Evolutionary conservation across 2,888 invertebrate genomes (phyloP), one percentile per base, ranked within the genome.

Genomic region (Strigamia crassipes): DNA sequence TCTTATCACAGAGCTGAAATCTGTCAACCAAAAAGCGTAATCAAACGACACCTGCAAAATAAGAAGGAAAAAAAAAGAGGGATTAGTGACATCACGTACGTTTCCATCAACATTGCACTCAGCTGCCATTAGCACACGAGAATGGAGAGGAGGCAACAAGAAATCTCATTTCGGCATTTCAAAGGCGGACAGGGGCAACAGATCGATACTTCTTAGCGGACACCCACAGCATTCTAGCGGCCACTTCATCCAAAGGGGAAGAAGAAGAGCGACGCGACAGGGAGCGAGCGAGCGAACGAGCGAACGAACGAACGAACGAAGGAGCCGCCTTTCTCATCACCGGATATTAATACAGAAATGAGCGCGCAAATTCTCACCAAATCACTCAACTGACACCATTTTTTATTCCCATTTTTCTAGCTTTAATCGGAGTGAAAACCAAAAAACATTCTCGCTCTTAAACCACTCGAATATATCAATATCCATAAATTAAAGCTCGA

Each of bases 131-230:
- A 66, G 61, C 61, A 66, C 61, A 66, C 61, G 18, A 66, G 61
- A 66, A 66, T 66, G 18, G 61, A 18, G 61, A 66, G 61, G 61
- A 66, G 61, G 61, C 61, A 66, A 66, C 61, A 66, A 66, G 61
- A 66, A 66, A 66, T 66, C 61, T 66, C 61, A 66, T 66, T 66
- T 66, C 61, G 61, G 61, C 61, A 66, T 66, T 66, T 66, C 61
- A 66, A 66, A 66, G 61, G 61, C 61, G 61, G 61, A 66, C 61
- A 66, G 61, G 61, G 61, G 61, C 61, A 66, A 66, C 61, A 23
- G 61, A 66, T 66, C 61, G 61, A 66, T 66, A 66, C 61, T 66
- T 66, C 61, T 66, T 66, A 66, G 61, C 61, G 61, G 61, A 66
- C 61, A 66, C 61, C 61, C 61, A 66, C 61, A 66, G 61, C 61